Base-by-base conservation (phyloP, 2,113 vertebrate genomes). In the Ramphastos sulfuratus region DNA sequence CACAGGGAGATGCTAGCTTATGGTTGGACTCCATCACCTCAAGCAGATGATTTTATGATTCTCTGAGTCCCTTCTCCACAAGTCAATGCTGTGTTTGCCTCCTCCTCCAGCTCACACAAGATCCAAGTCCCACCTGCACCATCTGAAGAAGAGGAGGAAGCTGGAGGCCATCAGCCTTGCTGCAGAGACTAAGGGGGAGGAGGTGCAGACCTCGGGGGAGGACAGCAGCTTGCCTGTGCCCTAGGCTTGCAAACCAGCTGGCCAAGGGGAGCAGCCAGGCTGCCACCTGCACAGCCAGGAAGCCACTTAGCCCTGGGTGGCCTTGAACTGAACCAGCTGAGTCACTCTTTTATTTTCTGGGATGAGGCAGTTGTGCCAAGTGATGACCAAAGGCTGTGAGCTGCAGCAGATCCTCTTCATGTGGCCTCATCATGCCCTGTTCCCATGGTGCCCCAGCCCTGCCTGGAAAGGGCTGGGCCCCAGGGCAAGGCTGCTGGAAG, bases 41-140 rank as follows among this genome's bases (percentile, higher is more conserved):
- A 14, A 24, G 23, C 50, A 52, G 23, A 19, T 52, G 50, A 7
- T 52, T 52, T 52, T 20, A 21, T 48, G 48, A 48, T 20, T 20
- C 50, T 52, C 50, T 25, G 23, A 25, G 50, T 72, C 19, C 71
- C 35, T 82, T 65, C 67, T 48, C 58, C 79, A 16, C 67, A 65
- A 30, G 30, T 17, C 28, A 90, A 54, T 1, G 0, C 56, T 92
- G 90, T 64, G 28, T 55, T 87, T 93, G 52, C 80, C 83, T 77
- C 96, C 94, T 39, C 44, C 80, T 86, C 15, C 87, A 99, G 99
- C 98, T 94, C 99, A 99, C 97, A 97, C 98, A 15, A 98, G 98
- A 35, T 99, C 99, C 86, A 99, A 98, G 95, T 98, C 98, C 91
- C 99, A 99, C 94, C 97, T 97, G 96, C 90, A 98, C 94, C 98